Percentiles rank a stretch among this genome's conserved stretches.
These are phyloP conservation scores for Sparidentex hasta DNA, from an alignment of 2,797 vertebrate species.

Conservation along the genomic window DNA sequence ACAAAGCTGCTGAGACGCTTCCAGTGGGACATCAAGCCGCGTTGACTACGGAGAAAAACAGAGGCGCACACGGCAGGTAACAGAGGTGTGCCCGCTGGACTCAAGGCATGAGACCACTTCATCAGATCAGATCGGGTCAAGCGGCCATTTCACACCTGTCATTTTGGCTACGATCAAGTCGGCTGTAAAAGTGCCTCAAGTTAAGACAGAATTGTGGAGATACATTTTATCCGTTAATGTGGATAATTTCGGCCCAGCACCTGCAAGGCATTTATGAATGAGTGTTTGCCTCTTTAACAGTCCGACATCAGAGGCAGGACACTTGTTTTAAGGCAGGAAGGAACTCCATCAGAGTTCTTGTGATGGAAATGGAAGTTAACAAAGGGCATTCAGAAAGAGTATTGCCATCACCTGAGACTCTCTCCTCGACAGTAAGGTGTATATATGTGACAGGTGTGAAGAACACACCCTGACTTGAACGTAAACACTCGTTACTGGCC, in stretches of 20 bases:
- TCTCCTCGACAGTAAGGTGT: not conserved
- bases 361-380: not conserved
- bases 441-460: not conserved
- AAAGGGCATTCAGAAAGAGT: not conserved
- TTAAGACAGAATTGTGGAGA: not conserved
- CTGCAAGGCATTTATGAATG: not conserved
- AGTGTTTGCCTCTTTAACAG: not conserved
- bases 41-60: too few relatives aligned
- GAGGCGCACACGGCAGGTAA: too few relatives aligned
- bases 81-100: too few relatives aligned
- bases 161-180: too few relatives aligned
- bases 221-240: not conserved
- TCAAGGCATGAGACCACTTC: too few relatives aligned
- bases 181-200: too few relatives aligned
- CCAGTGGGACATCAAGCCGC: too few relatives aligned
- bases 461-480: not conserved
- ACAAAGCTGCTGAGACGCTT: too few relatives aligned
- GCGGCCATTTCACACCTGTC: too few relatives aligned
- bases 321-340: not conserved
- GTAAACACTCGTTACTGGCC: conserved; percentile 13
- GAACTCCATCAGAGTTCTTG: not conserved
- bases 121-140: too few relatives aligned
- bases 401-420: not conserved
- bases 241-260: not conserved
- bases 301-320: not conserved